A percentile compares a stretch with the other conserved stretches of the same genome.
phyloP scores from a whole-genome alignment of 2,797 vertebrate species.

The Enteromius treurensis region DNA sequence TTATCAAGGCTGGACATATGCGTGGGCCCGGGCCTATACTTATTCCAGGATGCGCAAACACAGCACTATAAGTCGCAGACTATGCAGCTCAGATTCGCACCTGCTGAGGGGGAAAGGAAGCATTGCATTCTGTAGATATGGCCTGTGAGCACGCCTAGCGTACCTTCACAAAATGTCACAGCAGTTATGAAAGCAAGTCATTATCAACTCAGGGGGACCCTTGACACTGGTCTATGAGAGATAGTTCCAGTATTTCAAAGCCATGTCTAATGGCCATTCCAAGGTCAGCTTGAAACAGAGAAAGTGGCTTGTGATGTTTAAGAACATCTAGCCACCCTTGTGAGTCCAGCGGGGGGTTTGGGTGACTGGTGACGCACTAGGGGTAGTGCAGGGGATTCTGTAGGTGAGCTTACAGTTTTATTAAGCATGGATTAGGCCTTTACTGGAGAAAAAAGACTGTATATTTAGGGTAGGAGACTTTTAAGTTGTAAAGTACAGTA shows the following conservation, averaged over 20 bases:
- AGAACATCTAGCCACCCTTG: constrained; percentile 67
- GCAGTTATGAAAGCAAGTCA: constrained; percentile 57
- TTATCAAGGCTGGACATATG: constrained; percentile 45
- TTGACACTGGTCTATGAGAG: constrained; percentile 56
- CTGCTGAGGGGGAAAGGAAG: constrained; percentile 47
- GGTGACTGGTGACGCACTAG: constrained; percentile 64
- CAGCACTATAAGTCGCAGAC: constrained; percentile 42
- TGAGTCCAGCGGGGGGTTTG: constrained; percentile 67
- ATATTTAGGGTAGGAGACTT: constrained; percentile 66
- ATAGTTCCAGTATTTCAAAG: constrained; percentile 70
- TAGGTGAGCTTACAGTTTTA: constrained; percentile 67
- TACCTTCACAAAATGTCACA: constrained; percentile 52
- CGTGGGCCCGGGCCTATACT: background rate
- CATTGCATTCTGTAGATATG: constrained; percentile 46
- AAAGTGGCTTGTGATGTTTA: constrained; percentile 72
- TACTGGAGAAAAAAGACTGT: constrained; percentile 62
- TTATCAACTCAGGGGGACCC: constrained; percentile 74
- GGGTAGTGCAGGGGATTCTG: constrained; percentile 63
- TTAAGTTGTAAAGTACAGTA: constrained; percentile 45
- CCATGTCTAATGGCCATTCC: constrained; percentile 73
- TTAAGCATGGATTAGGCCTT: constrained; percentile 72
- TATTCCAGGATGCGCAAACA: constrained; percentile 32
- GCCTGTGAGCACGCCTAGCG: constrained; percentile 32
- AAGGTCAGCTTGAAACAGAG: constrained; percentile 64
- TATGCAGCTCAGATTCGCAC: constrained; percentile 44